Percentiles rank a stretch among this genome's conserved stretches.
phyloP scores from a whole-genome alignment of 2,888 invertebrate species.

The Pandemis heparana region DNA sequence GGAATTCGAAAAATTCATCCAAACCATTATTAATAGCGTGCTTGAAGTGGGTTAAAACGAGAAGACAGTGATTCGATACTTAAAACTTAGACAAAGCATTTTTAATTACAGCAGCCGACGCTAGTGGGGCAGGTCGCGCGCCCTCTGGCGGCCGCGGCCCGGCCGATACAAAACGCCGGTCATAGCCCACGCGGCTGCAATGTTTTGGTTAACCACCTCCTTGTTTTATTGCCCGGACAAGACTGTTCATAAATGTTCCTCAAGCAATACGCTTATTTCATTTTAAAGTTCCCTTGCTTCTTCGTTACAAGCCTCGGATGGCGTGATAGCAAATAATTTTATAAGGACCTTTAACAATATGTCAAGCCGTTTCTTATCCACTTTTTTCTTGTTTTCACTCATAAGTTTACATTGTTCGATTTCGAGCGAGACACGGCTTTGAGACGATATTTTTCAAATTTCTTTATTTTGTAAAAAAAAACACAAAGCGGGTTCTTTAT shows the following conservation, averaged over 20 bases:
- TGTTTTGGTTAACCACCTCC: conserved; percentile 57
- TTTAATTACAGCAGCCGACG: conserved; percentile 41
- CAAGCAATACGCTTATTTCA: conserved; percentile 63
- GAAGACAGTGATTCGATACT: conserved; percentile 58
- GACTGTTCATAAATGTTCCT: conserved; percentile 60
- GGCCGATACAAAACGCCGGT: conserved; percentile 8
- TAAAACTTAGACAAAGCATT: conserved; percentile 42
- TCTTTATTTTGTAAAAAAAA: conserved; percentile 63
- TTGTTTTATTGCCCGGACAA: conserved; percentile 61
- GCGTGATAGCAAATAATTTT: conserved; percentile 85
- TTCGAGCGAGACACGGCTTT: conserved; percentile 69
- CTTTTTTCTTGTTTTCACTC: conserved; percentile 79
- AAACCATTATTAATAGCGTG: conserved; percentile 82
- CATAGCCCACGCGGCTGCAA: conserved; percentile 31
- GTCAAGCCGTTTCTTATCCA: conserved; percentile 72
- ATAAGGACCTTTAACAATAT: conserved; percentile 83
- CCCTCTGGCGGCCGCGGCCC: not conserved
- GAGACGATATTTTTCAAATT: conserved; percentile 78
- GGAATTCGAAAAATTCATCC: conserved; percentile 83
- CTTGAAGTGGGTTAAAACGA: conserved; percentile 77
- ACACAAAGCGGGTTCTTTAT: conserved; percentile 80
- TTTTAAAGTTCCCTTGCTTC: conserved; percentile 61
- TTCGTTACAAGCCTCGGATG: conserved; percentile 73
- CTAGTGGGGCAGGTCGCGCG: conserved; percentile 2
- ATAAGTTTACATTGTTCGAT: conserved; percentile 83